These are phyloP conservation scores for Leptobrachium leishanense DNA, from an alignment of 2,113 vertebrate genomes.

Conservation along the genomic window DNA sequence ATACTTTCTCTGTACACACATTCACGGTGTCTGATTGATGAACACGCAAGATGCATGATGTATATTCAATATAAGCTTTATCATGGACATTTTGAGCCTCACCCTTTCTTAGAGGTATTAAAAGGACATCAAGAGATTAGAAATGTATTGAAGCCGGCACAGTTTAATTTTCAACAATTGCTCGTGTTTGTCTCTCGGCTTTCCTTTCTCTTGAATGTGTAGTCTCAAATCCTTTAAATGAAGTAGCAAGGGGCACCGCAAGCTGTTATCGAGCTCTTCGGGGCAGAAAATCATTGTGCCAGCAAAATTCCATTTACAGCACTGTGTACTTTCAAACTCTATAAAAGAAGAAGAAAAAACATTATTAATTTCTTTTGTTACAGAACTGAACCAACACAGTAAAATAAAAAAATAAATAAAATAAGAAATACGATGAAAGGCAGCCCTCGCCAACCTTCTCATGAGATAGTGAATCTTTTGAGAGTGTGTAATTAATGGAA, in stretches of 20 bases:
- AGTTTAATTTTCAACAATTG: slow-evolving; percentile 44
- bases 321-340: slow-evolving; percentile 39
- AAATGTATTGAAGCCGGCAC: slow-evolving; percentile 17
- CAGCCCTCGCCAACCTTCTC: too few relatives aligned
- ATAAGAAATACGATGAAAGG: too few relatives aligned
- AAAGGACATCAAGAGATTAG: slow-evolving; percentile 28
- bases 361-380: slow-evolving; percentile 44
- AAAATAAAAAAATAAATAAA: slow-evolving; percentile 1
- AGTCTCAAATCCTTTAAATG: slow-evolving; percentile 41
- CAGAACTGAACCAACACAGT: slow-evolving; percentile 13
- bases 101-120: slow-evolving; percentile 7
- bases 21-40: not conserved
- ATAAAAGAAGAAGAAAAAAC: slow-evolving; percentile 34
- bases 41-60: not conserved
- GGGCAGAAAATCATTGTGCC: slow-evolving; percentile 44
- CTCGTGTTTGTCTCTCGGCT: slow-evolving; percentile 9
- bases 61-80: not conserved
- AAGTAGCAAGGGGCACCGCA: slow-evolving; percentile 40
- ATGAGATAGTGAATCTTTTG: too few relatives aligned
- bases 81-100: not conserved
- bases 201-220: slow-evolving; percentile 23
- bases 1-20: too few relatives aligned
- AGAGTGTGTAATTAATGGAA: too few relatives aligned
- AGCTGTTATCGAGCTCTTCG: slow-evolving; percentile 40
- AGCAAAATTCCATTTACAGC: slow-evolving; percentile 41